These are phyloP conservation scores for Trichogramma evanescens DNA, from an alignment of 2,888 invertebrate genomes.

Conservation along the genomic window DNA sequence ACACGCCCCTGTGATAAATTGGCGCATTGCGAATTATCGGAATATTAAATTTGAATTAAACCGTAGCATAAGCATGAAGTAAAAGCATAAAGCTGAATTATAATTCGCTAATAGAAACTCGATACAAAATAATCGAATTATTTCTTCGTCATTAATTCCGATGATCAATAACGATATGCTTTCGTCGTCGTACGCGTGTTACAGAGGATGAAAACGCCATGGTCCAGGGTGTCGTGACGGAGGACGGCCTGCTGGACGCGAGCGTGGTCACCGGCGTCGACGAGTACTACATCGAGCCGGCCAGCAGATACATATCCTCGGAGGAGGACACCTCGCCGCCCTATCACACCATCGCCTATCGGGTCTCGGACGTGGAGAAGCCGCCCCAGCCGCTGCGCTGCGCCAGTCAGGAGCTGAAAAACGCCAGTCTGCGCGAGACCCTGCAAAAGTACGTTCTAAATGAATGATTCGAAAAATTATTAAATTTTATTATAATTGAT, in stretches of 20 bases:
- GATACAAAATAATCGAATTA: too few species aligned
- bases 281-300: conserved; percentile 80
- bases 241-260: conserved; percentile 84
- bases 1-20: too few species aligned
- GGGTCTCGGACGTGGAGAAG: conserved; percentile 64
- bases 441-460: conserved; percentile 24
- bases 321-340: conserved; percentile 49
- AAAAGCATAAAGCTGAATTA: too few species aligned
- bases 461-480: too few species aligned
- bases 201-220: conserved; percentile 74
- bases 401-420: conserved; percentile 58
- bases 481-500: too few species aligned
- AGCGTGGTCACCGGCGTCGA: conserved; percentile 71
- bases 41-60: too few species aligned
- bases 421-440: conserved; percentile 31
- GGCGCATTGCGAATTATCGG: too few species aligned
- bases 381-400: conserved; percentile 48
- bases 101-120: too few species aligned
- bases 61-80: too few species aligned
- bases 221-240: conserved; percentile 79
- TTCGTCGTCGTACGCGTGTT: conserved; percentile 33
- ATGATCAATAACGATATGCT: too few species aligned
- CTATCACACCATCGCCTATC: conserved; percentile 81
- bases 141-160: too few species aligned
- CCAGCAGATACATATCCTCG: conserved; percentile 58